Percentiles rank a stretch among this genome's conserved stretches.
Evolutionary conservation across 2,113 vertebrate genomes (phyloP).

Genomic region (Columba janthina): DNA sequence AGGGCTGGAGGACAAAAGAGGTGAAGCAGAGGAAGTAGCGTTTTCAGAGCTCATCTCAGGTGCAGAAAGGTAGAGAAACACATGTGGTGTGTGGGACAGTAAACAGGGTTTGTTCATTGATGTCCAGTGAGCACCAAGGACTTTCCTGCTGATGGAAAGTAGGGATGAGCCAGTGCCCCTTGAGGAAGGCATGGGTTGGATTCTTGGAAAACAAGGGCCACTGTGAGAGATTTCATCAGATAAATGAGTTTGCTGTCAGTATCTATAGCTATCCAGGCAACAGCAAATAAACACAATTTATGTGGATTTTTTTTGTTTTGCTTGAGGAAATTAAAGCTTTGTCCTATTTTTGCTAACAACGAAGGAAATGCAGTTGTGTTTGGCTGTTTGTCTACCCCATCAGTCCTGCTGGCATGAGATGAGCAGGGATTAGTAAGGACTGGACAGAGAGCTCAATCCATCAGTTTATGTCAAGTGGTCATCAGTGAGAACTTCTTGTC

Average conservation of each 20-base stretch:
- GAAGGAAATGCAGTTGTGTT: neutral
- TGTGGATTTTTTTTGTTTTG: neutral
- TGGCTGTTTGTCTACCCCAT: neutral
- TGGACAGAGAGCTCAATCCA: neutral
- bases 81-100: neutral
- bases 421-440: neutral
- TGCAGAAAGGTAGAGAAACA: neutral
- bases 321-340: neutral
- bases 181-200: neutral
- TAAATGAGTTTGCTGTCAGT: neutral
- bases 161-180: neutral
- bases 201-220: neutral
- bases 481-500: neutral
- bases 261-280: neutral
- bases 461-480: neutral
- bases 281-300: neutral
- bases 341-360: neutral
- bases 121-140: neutral
- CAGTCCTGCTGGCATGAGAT: neutral
- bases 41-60: neutral
- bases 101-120: neutral
- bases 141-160: neutral
- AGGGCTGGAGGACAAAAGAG: neutral
- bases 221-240: neutral
- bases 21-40: neutral